Conservation (phyloP, 2,888 invertebrate species). For the Pyralis farinalis region DNA sequence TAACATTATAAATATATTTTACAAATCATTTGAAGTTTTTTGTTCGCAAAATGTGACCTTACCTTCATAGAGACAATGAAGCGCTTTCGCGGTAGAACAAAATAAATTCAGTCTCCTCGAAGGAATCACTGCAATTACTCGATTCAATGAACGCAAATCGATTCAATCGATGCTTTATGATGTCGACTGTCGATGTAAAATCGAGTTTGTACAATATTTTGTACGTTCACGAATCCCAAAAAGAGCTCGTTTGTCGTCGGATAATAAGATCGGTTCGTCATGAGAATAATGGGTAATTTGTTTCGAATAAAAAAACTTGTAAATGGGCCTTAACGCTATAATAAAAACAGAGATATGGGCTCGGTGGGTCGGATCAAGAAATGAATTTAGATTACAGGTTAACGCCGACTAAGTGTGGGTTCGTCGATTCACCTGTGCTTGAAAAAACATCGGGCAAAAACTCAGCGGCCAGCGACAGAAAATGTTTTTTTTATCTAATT, state of each 20-base stretch:
- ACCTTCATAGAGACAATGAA: constrained; percentile 48
- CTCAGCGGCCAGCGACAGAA: constrained; percentile 30
- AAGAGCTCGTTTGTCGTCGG: constrained; percentile 53
- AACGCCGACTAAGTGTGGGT: constrained; percentile 79
- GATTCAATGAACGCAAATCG: constrained; percentile 63
- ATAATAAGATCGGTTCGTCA: constrained; percentile 67
- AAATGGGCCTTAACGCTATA: constrained; percentile 76
- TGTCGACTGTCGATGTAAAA: constrained; percentile 40
- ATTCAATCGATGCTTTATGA: constrained; percentile 52
- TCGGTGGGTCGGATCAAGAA: constrained; percentile 77
- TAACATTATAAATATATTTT: neutral
- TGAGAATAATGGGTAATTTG: constrained; percentile 76
- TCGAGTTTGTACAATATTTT: constrained; percentile 20
- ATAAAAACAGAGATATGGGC: constrained; percentile 77
- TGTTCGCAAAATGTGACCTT: constrained; percentile 2
- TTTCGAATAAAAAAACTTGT: constrained; percentile 74
- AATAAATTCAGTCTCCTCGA: constrained; percentile 47
- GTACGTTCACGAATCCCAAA: constrained; percentile 22
- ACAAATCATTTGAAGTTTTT: neutral
- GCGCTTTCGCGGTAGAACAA: constrained; percentile 33
- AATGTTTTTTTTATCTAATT: constrained; percentile 2
- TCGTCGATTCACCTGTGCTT: constrained; percentile 69
- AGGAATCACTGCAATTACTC: constrained; percentile 61
- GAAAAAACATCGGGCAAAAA: constrained; percentile 63
- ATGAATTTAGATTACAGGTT: constrained; percentile 82